Evolutionary conservation across 37 sponge, comb jelly and placozoan genomes (phyloP).

Genomic region (Aplysina aerophoba): DNA sequence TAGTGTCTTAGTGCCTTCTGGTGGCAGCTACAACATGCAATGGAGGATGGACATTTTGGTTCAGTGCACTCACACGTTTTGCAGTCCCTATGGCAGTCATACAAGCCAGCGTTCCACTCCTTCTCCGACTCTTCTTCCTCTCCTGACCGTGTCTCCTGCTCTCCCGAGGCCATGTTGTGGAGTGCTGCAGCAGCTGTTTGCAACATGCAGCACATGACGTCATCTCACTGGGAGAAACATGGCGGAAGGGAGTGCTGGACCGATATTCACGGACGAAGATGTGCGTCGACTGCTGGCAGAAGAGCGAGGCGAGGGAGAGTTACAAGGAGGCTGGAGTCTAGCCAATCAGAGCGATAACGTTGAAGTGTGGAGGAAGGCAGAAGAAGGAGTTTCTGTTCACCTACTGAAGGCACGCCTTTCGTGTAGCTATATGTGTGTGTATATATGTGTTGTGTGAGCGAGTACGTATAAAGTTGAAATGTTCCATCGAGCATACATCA

Average conservation of each 20-base stretch:
- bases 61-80: not conserved
- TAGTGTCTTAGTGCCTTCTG: no score
- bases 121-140: not conserved
- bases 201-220: not conserved
- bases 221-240: not conserved
- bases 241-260: not conserved
- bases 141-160: not conserved
- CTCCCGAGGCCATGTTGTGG: not conserved
- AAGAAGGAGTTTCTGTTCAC: not conserved
- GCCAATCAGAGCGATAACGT: not conserved
- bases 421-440: no score
- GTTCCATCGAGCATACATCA: no score
- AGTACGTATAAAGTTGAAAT: no score
- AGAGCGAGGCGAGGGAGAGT: conserved; percentile 22
- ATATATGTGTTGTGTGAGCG: no score
- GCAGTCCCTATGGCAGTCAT: not conserved
- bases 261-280: not conserved
- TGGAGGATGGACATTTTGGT: not conserved
- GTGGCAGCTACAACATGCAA: no score
- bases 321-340: conserved; percentile 7
- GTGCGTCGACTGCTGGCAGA: conserved; percentile 6
- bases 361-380: not conserved
- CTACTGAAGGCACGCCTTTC: not conserved
- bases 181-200: not conserved
- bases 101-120: not conserved